phyloP scores from a whole-genome alignment of 2,888 invertebrate genomes.

The Nemapogon koenigi region DNA sequence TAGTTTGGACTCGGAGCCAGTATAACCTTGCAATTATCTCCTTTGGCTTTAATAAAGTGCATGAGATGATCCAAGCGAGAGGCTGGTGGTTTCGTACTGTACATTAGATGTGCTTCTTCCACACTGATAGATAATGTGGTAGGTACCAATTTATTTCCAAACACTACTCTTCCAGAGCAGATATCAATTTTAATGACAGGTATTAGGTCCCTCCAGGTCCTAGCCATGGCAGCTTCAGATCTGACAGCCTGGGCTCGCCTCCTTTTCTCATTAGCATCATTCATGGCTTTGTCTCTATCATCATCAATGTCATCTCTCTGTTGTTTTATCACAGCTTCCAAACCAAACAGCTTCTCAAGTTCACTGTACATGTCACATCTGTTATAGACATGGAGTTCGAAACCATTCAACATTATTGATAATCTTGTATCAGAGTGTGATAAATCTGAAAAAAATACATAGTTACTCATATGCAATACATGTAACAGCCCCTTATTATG shows the following conservation, averaged over 20 bases:
- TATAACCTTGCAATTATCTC: slow-evolving; percentile 94
- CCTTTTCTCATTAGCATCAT: slow-evolving; percentile 67
- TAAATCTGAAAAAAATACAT: slow-evolving; percentile 70
- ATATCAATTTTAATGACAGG: slow-evolving; percentile 96
- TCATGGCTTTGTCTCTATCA: slow-evolving; percentile 66
- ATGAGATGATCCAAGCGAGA: slow-evolving; percentile 93
- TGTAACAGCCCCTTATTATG: too few species aligned
- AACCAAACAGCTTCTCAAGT: slow-evolving; percentile 86
- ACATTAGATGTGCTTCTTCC: slow-evolving; percentile 93
- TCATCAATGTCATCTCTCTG: slow-evolving; percentile 63
- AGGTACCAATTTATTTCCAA: slow-evolving; percentile 94
- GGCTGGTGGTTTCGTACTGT: slow-evolving; percentile 94
- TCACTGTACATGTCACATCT: slow-evolving; percentile 85
- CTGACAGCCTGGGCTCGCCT: slow-evolving; percentile 59
- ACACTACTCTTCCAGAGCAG: slow-evolving; percentile 89
- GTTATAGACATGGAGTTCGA: slow-evolving; percentile 95
- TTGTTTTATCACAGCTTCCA: slow-evolving; percentile 79
- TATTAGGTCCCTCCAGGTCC: slow-evolving; percentile 94
- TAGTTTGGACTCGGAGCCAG: slow-evolving; percentile 96
- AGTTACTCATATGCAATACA: too few species aligned
- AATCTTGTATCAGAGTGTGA: slow-evolving; percentile 94
- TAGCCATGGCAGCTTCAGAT: slow-evolving; percentile 83
- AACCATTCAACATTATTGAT: slow-evolving; percentile 90
- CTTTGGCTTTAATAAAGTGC: slow-evolving; percentile 94
- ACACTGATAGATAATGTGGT: slow-evolving; percentile 91